These are phyloP conservation scores for Pycnonotus jocosus DNA, from an alignment of 2,113 vertebrate genomes.

Conservation along the genomic window DNA sequence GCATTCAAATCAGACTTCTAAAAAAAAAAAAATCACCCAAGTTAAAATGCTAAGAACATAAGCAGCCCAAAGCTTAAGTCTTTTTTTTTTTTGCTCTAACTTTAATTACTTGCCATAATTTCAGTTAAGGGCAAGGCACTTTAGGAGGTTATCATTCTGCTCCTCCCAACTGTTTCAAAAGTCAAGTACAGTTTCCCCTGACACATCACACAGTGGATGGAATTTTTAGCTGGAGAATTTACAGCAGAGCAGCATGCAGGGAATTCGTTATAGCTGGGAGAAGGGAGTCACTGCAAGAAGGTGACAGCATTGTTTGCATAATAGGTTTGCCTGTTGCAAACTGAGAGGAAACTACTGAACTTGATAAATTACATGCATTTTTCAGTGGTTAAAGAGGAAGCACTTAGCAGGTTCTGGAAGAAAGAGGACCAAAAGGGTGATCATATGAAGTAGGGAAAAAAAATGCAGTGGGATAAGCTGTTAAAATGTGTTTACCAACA, in stretches of 20 bases:
- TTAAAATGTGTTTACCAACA: background rate
- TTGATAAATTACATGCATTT: background rate
- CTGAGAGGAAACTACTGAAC: background rate
- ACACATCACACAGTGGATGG: background rate
- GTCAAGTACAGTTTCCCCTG: constrained; percentile 32
- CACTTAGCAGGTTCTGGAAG: background rate
- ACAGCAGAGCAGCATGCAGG: background rate
- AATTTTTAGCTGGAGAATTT: constrained; percentile 34
- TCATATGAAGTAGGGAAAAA: background rate
- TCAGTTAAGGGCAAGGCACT: constrained; percentile 30
- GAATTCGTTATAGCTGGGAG: constrained; percentile 7
- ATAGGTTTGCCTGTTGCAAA: background rate
- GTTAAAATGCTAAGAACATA: background rate
- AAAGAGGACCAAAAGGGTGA: background rate
- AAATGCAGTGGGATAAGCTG: background rate
- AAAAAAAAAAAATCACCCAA: background rate
- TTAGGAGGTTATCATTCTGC: constrained; percentile 12
- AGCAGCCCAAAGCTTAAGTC: background rate
- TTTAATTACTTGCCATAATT: constrained; percentile 49
- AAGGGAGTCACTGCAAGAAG: background rate
- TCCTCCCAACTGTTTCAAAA: constrained; percentile 27
- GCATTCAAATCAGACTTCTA: constrained; percentile 24
- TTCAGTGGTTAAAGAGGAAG: background rate
- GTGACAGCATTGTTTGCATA: background rate
- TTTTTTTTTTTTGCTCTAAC: constrained; percentile 21